phyloP scores from a whole-genome alignment of 2,797 vertebrate genomes.

The Malacoctenus gilli region DNA sequence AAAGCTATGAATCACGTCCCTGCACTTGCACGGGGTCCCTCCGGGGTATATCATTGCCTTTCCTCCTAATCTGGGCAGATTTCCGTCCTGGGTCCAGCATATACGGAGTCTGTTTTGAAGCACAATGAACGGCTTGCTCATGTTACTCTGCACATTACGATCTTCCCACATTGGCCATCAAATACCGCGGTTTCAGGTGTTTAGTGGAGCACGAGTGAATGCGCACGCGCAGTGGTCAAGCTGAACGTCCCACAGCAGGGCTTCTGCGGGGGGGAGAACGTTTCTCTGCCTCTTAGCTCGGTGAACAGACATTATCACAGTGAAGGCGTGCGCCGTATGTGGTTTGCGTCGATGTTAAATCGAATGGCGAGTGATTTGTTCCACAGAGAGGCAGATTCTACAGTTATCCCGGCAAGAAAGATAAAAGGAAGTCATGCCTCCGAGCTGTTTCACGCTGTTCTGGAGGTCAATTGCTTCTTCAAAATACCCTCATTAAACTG shows the following conservation, averaged over 20 bases:
- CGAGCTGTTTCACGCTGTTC: conserved; percentile 59
- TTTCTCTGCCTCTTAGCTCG: conserved; percentile 26
- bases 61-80: conserved; percentile 72
- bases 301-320: conserved; percentile 47
- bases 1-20: conserved; percentile 70
- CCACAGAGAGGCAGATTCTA: conserved; percentile 25
- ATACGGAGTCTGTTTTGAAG: conserved; percentile 69
- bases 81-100: conserved; percentile 45
- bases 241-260: conserved; percentile 24
- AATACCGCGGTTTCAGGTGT: conserved; percentile 63
- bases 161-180: conserved; percentile 57
- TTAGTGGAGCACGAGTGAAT: conserved; percentile 46
- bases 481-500: conserved; percentile 59
- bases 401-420: conserved; percentile 48
- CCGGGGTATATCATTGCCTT: conserved; percentile 61
- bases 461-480: conserved; percentile 67
- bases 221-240: conserved; percentile 32
- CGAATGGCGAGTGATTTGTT: conserved; percentile 61
- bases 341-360: conserved; percentile 58
- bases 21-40: conserved; percentile 48
- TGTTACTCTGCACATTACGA: conserved; percentile 54
- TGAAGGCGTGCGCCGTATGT: conserved; percentile 33
- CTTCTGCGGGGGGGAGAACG: conserved; percentile 32
- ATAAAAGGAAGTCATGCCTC: conserved; percentile 53
- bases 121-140: conserved; percentile 65